Evolutionary conservation across 2,797 vertebrate genomes (phyloP).

Genomic region (Gephyroberyx darwinii): DNA sequence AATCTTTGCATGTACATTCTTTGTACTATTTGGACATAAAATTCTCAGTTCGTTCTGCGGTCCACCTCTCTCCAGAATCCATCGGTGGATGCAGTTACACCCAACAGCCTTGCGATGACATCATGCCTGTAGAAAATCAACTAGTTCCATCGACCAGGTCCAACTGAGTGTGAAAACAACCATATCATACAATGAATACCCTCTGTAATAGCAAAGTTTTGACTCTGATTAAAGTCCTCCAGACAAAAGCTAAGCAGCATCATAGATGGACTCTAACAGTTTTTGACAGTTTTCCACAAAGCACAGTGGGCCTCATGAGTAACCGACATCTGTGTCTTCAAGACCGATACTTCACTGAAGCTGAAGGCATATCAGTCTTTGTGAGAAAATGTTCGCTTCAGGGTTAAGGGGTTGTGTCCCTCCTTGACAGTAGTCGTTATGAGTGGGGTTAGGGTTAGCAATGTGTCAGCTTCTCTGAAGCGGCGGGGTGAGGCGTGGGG

Average conservation of each 20-base stretch:
- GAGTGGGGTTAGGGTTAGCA: conserved; percentile 9
- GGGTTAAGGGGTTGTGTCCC: conserved; percentile 6
- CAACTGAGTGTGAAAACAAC: conserved; percentile 10
- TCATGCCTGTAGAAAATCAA: conserved; percentile 46
- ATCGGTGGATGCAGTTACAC: conserved; percentile 29
- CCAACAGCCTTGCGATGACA: conserved; percentile 41
- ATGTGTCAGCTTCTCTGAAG: conserved; percentile 39
- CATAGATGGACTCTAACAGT: neutral
- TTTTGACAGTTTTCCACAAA: too few species aligned
- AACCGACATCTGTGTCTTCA: too few species aligned
- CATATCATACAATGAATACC: neutral
- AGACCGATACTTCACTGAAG: neutral
- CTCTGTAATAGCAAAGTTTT: too few species aligned
- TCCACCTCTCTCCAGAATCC: conserved; percentile 40
- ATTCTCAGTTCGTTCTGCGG: conserved; percentile 23
- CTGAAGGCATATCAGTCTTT: neutral
- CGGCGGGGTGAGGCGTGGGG: conserved; percentile 43
- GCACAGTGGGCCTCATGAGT: too few species aligned
- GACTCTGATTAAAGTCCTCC: neutral
- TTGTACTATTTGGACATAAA: conserved; percentile 38
- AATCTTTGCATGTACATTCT: conserved; percentile 65
- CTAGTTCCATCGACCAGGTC: neutral
- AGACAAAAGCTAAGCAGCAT: neutral
- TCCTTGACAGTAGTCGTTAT: conserved; percentile 8
- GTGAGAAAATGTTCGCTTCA: conserved; percentile 24